Conservation (phyloP, 2,888 invertebrate species). For the Ethmia dodecea region DNA sequence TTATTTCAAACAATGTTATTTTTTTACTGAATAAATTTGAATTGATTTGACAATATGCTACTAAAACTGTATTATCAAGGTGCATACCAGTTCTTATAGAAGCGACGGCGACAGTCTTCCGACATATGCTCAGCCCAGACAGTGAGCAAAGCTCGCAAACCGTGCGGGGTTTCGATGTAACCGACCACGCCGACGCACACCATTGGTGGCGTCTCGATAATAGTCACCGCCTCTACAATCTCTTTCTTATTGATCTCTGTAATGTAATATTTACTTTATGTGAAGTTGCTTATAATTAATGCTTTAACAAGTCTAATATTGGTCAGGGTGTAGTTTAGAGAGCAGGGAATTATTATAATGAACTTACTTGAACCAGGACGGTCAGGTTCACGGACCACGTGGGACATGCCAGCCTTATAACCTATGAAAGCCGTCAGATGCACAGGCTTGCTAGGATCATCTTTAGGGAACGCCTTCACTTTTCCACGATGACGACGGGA, state of each 20-base stretch:
- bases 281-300: not conserved
- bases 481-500: slow-evolving; percentile 98
- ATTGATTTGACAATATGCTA: too few relatives aligned
- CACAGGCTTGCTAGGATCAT: slow-evolving; percentile 96
- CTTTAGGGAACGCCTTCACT: slow-evolving; percentile 99
- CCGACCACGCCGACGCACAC: slow-evolving; percentile 98
- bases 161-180: slow-evolving; percentile 99
- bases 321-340: not conserved
- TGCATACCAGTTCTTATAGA: slow-evolving; percentile 99
- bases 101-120: slow-evolving; percentile 98
- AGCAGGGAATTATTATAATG: too few relatives aligned
- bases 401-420: slow-evolving; percentile 99
- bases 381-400: slow-evolving; percentile 98
- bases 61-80: too few relatives aligned
- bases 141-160: slow-evolving; percentile 95
- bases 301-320: not conserved
- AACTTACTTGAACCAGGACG: slow-evolving; percentile 98
- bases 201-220: slow-evolving; percentile 99
- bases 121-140: slow-evolving; percentile 99
- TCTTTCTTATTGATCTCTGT: slow-evolving; percentile 99
- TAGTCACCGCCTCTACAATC: slow-evolving; percentile 98
- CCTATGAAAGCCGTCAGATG: slow-evolving; percentile 98
- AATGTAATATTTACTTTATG: slow-evolving; percentile 1
- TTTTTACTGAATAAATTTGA: too few relatives aligned
- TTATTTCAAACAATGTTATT: too few relatives aligned